Conservation (phyloP, 2,888 invertebrate species). For the Drosophila mimetica region DNA sequence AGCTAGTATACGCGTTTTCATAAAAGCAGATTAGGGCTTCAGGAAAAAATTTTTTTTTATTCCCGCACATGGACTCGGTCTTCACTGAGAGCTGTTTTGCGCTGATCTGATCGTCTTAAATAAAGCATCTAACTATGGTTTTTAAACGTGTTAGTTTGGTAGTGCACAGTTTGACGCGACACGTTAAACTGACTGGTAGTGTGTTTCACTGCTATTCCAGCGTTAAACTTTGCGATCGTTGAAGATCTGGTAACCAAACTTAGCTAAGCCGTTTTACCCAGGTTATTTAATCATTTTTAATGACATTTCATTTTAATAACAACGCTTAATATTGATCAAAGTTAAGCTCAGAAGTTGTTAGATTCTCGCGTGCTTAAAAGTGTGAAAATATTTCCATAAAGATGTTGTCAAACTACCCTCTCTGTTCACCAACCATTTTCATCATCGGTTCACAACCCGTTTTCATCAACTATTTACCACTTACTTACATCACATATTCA, state of each 20-base stretch:
- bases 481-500: no score
- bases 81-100: conserved; percentile 19
- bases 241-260: neutral
- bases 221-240: neutral
- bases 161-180: neutral
- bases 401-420: conserved; percentile 27
- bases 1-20: no score
- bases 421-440: no score
- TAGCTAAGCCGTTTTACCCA: neutral
- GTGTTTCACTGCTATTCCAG: neutral
- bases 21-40: conserved; percentile 1
- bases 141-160: neutral
- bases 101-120: conserved; percentile 14
- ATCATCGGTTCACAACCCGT: no score
- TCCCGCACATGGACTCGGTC: conserved; percentile 23
- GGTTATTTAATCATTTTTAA: conserved; percentile 2
- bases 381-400: conserved; percentile 2
- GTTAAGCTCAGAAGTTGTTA: neutral
- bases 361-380: neutral
- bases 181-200: neutral
- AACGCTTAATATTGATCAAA: neutral
- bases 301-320: neutral
- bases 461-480: no score
- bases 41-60: conserved; percentile 11
- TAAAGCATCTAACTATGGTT: conserved; percentile 2